These are phyloP conservation scores for Caretta caretta DNA, from an alignment of 2,113 vertebrate species.

Conservation along the genomic window DNA sequence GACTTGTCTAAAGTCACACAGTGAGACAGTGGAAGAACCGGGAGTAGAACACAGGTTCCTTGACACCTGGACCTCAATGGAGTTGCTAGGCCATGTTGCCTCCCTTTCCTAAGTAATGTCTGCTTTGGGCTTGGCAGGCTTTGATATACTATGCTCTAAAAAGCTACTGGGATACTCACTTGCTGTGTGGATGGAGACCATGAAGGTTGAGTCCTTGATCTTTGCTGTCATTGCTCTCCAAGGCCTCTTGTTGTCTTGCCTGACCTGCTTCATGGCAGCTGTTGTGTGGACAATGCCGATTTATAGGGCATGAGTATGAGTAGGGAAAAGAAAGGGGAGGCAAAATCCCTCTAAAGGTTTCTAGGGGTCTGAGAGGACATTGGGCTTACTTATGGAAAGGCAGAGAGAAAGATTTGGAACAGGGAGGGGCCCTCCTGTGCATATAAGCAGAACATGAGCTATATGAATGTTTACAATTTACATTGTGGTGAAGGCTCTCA, in stretches of 20 bases:
- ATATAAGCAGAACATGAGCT: background rate
- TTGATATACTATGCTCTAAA: background rate
- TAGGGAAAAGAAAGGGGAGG: background rate
- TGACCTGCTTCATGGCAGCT: accelerated
- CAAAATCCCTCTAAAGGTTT: background rate
- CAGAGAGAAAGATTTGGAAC: background rate
- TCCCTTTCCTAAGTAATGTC: background rate
- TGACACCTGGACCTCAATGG: background rate
- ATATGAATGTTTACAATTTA: too few relatives aligned
- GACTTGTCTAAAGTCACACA: background rate
- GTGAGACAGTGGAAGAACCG: background rate
- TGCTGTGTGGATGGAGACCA: background rate
- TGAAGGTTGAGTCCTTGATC: background rate
- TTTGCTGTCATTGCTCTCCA: background rate
- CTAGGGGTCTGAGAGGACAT: background rate
- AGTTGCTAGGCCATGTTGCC: background rate
- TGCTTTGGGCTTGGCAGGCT: background rate
- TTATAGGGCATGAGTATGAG: background rate
- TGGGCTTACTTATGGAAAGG: background rate
- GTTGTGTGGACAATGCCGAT: accelerated
- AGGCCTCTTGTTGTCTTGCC: background rate
- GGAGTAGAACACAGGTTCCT: background rate
- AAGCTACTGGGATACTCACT: background rate
- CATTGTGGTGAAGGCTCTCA: background rate
- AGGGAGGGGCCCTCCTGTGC: background rate